Evolutionary conservation across 2,797 vertebrate species (phyloP).

Genomic region (Cuniculus paca): DNA sequence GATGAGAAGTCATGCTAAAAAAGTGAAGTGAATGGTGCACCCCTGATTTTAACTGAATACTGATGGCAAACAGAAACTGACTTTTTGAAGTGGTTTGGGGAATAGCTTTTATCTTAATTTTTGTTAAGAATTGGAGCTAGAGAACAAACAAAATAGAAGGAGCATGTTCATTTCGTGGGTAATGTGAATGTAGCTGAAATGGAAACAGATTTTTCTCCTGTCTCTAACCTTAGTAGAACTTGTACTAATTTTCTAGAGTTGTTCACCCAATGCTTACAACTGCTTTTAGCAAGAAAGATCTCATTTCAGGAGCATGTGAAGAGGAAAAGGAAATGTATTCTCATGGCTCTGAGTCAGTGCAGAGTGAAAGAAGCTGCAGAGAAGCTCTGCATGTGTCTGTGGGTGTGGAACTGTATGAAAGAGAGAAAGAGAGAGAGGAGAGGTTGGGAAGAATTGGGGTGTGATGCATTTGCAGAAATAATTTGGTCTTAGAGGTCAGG

Average conservation of each 20-base stretch:
- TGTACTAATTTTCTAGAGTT: conserved; percentile 78
- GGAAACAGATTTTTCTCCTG: conserved; percentile 57
- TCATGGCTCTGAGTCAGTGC: not conserved
- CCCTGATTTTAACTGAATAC: not conserved
- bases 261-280: conserved; percentile 58
- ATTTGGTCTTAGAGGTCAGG: not conserved
- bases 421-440: not conserved
- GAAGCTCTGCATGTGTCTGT: not conserved
- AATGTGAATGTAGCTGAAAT: not conserved
- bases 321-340: conserved; percentile 79
- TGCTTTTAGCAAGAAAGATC: conserved; percentile 70
- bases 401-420: not conserved
- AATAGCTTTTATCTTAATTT: conserved; percentile 62
- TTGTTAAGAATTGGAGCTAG: conserved; percentile 34
- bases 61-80: not conserved
- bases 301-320: conserved; percentile 29
- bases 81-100: not conserved
- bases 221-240: conserved; percentile 64
- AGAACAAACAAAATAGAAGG: not conserved
- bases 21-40: not conserved
- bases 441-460: not conserved
- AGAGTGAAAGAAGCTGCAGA: conserved; percentile 66
- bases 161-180: not conserved
- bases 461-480: not conserved
- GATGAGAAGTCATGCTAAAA: not conserved